Evolutionary conservation across 2,888 invertebrate genomes (phyloP), one percentile per base, ranked within the genome.

Genomic region (Morpho helenor): DNA sequence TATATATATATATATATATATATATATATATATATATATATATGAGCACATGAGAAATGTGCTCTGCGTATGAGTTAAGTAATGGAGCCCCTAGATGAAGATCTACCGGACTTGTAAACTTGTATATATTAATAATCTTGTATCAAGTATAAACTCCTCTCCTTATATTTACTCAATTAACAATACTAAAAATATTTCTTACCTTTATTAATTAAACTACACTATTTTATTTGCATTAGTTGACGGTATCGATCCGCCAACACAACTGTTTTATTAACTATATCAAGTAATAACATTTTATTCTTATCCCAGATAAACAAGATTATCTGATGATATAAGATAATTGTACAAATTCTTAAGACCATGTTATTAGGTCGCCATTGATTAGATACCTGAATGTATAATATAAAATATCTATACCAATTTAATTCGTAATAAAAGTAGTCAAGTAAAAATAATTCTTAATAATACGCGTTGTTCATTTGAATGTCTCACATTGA

Each of bases 241-340:
- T 68, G 80, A 79, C 82, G 77, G 73, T 71, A 56, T 60, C 60
- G 68, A 71, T 63, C 66, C 80, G 79, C 80, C 83, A 81, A 80
- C 80, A 65, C 79, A 71, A 86, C 85, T 87, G 75, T 57, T 70
- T 75, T 63, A 60, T 48, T 69, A 69, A 77, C 77, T 74, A 77
- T 63, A 66, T 72, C 75, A 77, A 31, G 31, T 63, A 67, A 73
- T 68, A 71, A 59, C 65, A 73, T 74, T 75, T 74, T 78, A 70
- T 64, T 73, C 73, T 78, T 86, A 85, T 86, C 84, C 81, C 65
- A 65, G 87, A 86, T 86, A 87, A 63, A 60, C 66, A 51, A 47
- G 56, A 66, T 55, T 82, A 85, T 81, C 78, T 67, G 8, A 52
- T 63, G 82, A 82, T 77, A 79, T 71, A 51, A 68, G 69, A 74